Percentiles rank a stretch among this genome's conserved stretches.
These are phyloP conservation scores for Pongo pygmaeus DNA, from an alignment of 2,113 vertebrate species.

Conservation along the genomic window DNA sequence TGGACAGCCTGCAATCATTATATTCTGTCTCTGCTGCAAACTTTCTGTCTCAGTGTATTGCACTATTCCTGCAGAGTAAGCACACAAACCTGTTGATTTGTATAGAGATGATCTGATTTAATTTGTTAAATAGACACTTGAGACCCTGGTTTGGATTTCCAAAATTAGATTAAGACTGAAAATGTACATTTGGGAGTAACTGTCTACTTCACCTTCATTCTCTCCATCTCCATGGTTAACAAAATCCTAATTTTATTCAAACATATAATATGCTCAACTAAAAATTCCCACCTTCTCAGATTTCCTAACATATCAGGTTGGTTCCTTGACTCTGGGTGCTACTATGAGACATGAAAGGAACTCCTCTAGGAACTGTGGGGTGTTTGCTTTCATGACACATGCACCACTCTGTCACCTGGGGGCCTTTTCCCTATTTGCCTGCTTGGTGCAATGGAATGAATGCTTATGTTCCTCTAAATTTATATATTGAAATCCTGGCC, in stretches of 20 bases:
- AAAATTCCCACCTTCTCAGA: neutral
- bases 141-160: neutral
- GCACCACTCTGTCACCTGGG: accelerated
- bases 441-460: neutral
- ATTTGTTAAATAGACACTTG: neutral
- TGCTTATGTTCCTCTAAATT: neutral
- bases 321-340: neutral
- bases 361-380: neutral
- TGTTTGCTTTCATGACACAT: neutral
- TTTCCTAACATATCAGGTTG: neutral
- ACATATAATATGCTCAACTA: neutral
- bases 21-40: too few relatives aligned
- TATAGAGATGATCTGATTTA: neutral
- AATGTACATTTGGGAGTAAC: neutral
- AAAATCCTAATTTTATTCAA: neutral
- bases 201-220: neutral
- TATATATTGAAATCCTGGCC: neutral
- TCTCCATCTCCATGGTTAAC: neutral
- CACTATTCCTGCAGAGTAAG: too few relatives aligned
- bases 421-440: neutral
- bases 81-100: too few relatives aligned
- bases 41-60: too few relatives aligned
- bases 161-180: neutral
- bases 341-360: neutral
- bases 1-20: too few relatives aligned